A percentile compares a stretch with the other conserved stretches of the same genome.
Conservation (phyloP, 2,888 invertebrate genomes). For the Agonopterix heracliana region DNA sequence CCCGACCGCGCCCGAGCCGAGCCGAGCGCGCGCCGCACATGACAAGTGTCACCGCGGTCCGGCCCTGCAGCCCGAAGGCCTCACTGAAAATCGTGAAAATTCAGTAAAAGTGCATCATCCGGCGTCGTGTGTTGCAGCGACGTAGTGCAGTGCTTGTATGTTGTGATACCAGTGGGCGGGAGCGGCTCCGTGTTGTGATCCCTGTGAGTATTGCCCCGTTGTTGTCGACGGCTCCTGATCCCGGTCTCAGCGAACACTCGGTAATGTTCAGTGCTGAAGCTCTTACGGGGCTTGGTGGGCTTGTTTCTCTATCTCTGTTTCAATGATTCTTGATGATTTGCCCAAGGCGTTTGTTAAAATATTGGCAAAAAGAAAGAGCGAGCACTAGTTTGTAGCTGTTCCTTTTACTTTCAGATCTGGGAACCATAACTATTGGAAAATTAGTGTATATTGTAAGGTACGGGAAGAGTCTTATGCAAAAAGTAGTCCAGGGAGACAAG, state of each 20-base stretch:
- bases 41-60: slow-evolving; percentile 68
- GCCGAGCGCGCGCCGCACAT: slow-evolving; percentile 45
- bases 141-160: slow-evolving; percentile 35
- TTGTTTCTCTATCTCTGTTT: neutral
- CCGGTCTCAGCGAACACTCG: neutral
- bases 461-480: too few species aligned
- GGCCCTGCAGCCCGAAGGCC: slow-evolving; percentile 62
- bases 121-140: slow-evolving; percentile 22
- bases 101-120: slow-evolving; percentile 35
- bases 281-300: too few species aligned
- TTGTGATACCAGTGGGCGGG: slow-evolving; percentile 27
- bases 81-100: slow-evolving; percentile 52
- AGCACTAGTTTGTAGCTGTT: slow-evolving; percentile 15
- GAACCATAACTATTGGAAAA: too few species aligned
- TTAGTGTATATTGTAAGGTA: too few species aligned
- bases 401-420: too few species aligned
- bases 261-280: too few species aligned
- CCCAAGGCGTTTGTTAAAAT: neutral
- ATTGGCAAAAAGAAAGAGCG: slow-evolving; percentile 18
- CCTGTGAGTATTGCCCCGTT: slow-evolving; percentile 51
- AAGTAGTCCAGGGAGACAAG: too few species aligned
- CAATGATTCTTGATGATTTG: neutral
- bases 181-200: slow-evolving; percentile 24
- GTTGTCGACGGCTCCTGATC: neutral
- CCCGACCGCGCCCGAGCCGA: slow-evolving; percentile 29